These are phyloP conservation scores for Oscheius sp. DNA, from an alignment of 2,888 invertebrate genomes.

Conservation along the genomic window DNA sequence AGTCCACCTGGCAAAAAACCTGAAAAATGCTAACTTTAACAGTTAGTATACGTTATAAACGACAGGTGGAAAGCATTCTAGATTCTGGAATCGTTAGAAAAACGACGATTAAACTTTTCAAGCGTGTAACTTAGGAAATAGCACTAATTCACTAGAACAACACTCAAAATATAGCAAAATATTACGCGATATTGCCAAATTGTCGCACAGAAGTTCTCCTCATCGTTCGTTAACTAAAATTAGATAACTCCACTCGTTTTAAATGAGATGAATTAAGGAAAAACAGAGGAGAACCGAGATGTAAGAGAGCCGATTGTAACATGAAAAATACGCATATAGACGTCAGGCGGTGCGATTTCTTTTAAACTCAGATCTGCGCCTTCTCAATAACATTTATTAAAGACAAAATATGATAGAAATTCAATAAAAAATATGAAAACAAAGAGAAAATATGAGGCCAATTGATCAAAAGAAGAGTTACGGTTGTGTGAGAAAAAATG, in stretches of 20 bases:
- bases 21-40: not conserved
- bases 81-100: not conserved
- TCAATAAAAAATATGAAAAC: no score
- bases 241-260: not conserved
- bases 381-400: no score
- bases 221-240: constrained; percentile 20
- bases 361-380: no score
- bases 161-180: not conserved
- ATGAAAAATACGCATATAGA: not conserved
- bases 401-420: no score
- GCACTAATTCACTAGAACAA: constrained; percentile 13
- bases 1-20: constrained; percentile 14
- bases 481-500: no score
- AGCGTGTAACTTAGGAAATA: constrained; percentile 5
- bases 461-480: no score
- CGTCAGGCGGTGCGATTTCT: not conserved
- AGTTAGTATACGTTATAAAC: not conserved
- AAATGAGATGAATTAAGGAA: not conserved
- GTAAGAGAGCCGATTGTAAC: not conserved
- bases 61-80: not conserved
- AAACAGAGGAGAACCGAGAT: not conserved
- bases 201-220: constrained; percentile 8
- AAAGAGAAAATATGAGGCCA: no score
- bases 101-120: not conserved
- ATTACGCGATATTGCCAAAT: constrained; percentile 20